Percentiles rank a stretch among this genome's conserved stretches.
These are phyloP conservation scores for Sylvietta virens DNA, from an alignment of 2,113 vertebrate genomes.

Conservation along the genomic window DNA sequence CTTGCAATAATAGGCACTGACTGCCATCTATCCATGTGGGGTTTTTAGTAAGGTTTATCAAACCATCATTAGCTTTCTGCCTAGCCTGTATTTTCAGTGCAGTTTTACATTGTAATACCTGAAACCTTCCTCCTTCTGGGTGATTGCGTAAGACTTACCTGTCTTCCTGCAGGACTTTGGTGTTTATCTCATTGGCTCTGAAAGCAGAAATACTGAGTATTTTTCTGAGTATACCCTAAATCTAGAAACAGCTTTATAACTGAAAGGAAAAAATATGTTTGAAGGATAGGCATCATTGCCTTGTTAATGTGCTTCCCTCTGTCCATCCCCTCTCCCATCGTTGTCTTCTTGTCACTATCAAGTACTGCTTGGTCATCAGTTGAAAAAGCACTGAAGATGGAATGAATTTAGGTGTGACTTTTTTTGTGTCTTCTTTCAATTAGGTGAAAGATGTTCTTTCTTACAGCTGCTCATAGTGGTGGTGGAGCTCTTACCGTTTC, in stretches of 20 bases:
- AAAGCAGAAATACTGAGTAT: not conserved
- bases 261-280: not conserved
- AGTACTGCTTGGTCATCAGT: not conserved
- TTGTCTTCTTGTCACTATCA: not conserved
- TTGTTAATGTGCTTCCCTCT: not conserved
- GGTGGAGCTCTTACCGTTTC: not conserved
- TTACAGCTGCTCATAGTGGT: not conserved
- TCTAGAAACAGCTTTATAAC: not conserved
- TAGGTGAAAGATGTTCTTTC: not conserved
- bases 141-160: not conserved
- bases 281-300: not conserved
- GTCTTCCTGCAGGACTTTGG: not conserved
- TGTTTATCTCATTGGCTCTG: not conserved
- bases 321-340: not conserved
- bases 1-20: constrained; percentile 28
- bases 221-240: not conserved
- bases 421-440: not conserved
- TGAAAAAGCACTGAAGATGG: not conserved
- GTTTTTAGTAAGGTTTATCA: not conserved
- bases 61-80: not conserved
- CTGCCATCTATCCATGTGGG: not conserved
- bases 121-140: not conserved
- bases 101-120: not conserved
- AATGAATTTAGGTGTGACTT: not conserved
- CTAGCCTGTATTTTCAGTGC: not conserved